Evolutionary conservation across 30 jellyfish, hydroid and myxozoan species (phyloP).

Genomic region (Aurelia sp.): DNA sequence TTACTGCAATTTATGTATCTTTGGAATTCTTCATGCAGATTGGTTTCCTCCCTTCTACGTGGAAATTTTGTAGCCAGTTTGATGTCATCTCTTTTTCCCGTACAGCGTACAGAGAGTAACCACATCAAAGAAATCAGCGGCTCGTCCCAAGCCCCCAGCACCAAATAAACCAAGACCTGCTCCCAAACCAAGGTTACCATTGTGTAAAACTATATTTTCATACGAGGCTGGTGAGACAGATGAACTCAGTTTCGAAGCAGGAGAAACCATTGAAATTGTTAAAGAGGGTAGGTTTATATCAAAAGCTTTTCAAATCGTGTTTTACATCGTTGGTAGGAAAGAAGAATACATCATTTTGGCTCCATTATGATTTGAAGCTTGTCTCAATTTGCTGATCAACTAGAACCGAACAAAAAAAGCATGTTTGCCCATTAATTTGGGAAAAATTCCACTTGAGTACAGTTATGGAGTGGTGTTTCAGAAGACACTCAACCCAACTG

Average conservation of each 20-base stretch:
- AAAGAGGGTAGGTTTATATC: slow-evolving; percentile 79
- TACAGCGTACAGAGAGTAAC: slow-evolving; percentile 75
- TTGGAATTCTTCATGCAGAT: too few relatives aligned
- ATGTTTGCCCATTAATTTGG: background rate
- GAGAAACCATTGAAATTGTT: slow-evolving; percentile 85
- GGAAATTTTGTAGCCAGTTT: too few relatives aligned
- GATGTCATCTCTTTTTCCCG: background rate
- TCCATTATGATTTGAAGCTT: background rate
- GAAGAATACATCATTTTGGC: background rate
- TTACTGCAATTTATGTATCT: too few relatives aligned
- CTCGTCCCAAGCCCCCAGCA: slow-evolving; percentile 89
- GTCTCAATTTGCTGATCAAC: background rate
- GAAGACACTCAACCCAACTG: too few relatives aligned
- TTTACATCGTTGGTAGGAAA: background rate
- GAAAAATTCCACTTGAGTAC: too few relatives aligned
- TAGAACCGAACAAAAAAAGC: background rate
- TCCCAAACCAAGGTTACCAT: slow-evolving; percentile 89
- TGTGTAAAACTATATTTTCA: slow-evolving; percentile 80
- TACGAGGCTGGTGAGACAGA: slow-evolving; percentile 99
- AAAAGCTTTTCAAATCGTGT: too few relatives aligned
- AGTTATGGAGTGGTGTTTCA: too few relatives aligned
- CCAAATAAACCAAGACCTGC: slow-evolving; percentile 94
- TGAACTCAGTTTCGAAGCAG: slow-evolving; percentile 85
- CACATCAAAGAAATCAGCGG: slow-evolving; percentile 69
- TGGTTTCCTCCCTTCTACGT: too few relatives aligned